Percentiles rank a stretch among this genome's conserved stretches.
Conservation (phyloP, 2,888 invertebrate genomes). For the Euplagia quadripunctaria region DNA sequence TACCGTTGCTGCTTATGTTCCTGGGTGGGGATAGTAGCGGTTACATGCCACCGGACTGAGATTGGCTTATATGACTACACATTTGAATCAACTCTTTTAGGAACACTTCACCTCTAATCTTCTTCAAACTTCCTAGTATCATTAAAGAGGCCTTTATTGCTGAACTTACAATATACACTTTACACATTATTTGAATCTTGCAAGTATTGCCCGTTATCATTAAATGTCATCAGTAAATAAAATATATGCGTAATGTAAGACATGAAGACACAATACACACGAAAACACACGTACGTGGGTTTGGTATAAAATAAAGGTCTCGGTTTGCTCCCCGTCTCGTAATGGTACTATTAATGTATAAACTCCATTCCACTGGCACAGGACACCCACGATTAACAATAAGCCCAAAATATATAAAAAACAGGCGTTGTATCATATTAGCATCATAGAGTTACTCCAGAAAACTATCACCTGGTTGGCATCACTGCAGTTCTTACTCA, state of each 20-base stretch:
- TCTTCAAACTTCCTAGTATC: not conserved
- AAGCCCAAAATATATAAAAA: no score
- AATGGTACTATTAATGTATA: not conserved
- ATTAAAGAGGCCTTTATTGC: no score
- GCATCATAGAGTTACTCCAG: no score
- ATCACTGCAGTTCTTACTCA: no score
- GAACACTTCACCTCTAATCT: not conserved
- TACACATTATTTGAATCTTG: no score
- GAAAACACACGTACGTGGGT: not conserved
- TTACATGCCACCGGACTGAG: not conserved
- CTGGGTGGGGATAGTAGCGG: not conserved
- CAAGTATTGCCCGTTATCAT: no score
- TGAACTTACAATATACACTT: no score
- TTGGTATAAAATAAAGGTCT: not conserved
- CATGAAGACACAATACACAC: no score
- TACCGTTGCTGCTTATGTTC: not conserved
- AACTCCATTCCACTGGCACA: not conserved
- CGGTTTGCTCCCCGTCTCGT: not conserved
- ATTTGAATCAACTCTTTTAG: not conserved
- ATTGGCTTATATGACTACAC: not conserved
- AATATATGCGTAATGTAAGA: no score
- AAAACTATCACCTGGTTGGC: no score
- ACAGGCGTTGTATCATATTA: no score
- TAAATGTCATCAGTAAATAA: no score
- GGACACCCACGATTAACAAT: not conserved